Percentiles rank a stretch among this genome's conserved stretches.
Conservation (phyloP, 2,888 invertebrate genomes). For the Lasioglossum figueresi region DNA sequence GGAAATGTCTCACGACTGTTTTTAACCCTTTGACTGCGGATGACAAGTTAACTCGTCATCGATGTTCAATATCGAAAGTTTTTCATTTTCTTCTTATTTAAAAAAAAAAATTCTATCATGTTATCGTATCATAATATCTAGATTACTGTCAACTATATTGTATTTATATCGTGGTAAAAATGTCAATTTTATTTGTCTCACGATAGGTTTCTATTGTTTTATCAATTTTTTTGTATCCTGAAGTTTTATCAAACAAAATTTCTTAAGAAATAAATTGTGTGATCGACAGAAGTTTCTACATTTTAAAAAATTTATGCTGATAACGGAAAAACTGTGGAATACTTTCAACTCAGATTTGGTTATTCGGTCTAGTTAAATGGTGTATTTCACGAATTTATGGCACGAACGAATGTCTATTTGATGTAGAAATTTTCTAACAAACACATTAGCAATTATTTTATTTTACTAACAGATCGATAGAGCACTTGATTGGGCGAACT, state of each 20-base stretch:
- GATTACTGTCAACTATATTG: background rate
- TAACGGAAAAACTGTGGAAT: background rate
- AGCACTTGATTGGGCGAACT: background rate
- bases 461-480: background rate
- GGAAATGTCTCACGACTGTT: background rate
- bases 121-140: background rate
- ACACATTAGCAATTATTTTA: background rate
- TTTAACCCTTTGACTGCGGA: background rate
- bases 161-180: background rate
- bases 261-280: background rate
- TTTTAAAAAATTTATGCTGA: background rate
- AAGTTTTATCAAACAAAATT: too few relatives aligned
- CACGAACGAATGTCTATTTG: background rate
- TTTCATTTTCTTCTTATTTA: background rate
- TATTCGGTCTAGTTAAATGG: background rate
- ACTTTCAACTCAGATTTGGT: background rate
- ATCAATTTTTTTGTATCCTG: background rate
- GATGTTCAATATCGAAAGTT: too few relatives aligned
- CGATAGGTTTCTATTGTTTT: background rate
- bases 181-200: background rate
- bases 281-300: background rate
- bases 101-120: too few relatives aligned
- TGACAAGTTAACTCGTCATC: background rate
- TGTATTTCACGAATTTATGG: background rate
- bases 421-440: background rate